Conservation (phyloP, 1,140 invertebrate genomes). For the Sycophila sp. region DNA sequence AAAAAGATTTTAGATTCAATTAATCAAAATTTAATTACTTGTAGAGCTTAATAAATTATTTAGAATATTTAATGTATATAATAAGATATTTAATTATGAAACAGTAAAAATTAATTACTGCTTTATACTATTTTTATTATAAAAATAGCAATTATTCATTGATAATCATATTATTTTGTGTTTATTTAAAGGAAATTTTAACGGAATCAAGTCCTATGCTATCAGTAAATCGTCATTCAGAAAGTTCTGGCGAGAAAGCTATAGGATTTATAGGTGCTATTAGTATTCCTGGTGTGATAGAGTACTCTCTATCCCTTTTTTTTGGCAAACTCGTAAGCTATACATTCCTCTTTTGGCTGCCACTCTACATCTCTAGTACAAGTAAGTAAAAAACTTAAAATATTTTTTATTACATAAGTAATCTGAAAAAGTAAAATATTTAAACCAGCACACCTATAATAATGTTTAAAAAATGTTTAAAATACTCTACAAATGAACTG, state of each 20-base stretch:
- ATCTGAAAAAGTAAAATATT: too few relatives aligned
- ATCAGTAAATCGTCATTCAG: constrained; percentile 43
- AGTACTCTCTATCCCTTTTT: constrained; percentile 93
- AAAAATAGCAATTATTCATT: too few relatives aligned
- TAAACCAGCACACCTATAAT: too few relatives aligned
- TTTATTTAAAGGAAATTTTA: constrained; percentile 44
- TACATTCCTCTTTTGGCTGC: constrained; percentile 97
- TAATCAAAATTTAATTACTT: not conserved
- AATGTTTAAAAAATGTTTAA: too few relatives aligned
- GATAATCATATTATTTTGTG: constrained; percentile 16
- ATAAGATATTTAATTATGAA: not conserved
- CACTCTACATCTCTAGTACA: constrained; percentile 85
- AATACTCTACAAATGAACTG: too few relatives aligned
- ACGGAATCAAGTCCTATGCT: constrained; percentile 61
- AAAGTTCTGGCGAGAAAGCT: constrained; percentile 66
- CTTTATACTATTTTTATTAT: too few relatives aligned
- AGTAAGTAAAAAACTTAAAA: constrained; percentile 77
- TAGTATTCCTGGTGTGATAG: constrained; percentile 90
- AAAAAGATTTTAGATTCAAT: not conserved
- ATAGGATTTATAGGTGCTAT: constrained; percentile 84
- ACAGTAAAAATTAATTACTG: too few relatives aligned
- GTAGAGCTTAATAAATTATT: not conserved
- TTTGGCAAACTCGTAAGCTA: constrained; percentile 98
- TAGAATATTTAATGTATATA: not conserved
- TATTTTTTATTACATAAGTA: too few relatives aligned